Percentiles rank a stretch among this genome's conserved stretches.
Conservation (phyloP, 1,140 invertebrate genomes). For the Drosophila melanogaster region Release_6_plus_ISO1_MT NT_037436.4:10236501-10237000, state of each 20-base stretch:
- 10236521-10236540: constrained; percentile 72
- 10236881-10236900: constrained; percentile 69
- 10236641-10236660: constrained; percentile 47
- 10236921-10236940: constrained; percentile 75
- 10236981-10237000: constrained; percentile 66
- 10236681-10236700: constrained; percentile 14
- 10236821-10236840: constrained; percentile 23
- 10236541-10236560: constrained; percentile 52
- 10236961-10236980: constrained; percentile 71
- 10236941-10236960: constrained; percentile 56
- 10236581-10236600: constrained; percentile 62
- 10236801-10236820: constrained; percentile 48
- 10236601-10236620: constrained; percentile 77
- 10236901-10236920: constrained; percentile 49
- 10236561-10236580: constrained; percentile 39
- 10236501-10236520: constrained; percentile 79
- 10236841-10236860: constrained; percentile 60
- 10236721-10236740: constrained; percentile 68
- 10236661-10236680: constrained; percentile 31
- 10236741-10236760: constrained; percentile 76
- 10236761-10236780: constrained; percentile 36
- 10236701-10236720: constrained; percentile 26
- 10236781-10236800: constrained; percentile 49
- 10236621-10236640: constrained; percentile 62
- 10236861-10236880: constrained; percentile 67